These are phyloP conservation scores for Microctenopoma stevenorrisi DNA, from an alignment of 2,797 vertebrate species.

Conservation along the genomic window DNA sequence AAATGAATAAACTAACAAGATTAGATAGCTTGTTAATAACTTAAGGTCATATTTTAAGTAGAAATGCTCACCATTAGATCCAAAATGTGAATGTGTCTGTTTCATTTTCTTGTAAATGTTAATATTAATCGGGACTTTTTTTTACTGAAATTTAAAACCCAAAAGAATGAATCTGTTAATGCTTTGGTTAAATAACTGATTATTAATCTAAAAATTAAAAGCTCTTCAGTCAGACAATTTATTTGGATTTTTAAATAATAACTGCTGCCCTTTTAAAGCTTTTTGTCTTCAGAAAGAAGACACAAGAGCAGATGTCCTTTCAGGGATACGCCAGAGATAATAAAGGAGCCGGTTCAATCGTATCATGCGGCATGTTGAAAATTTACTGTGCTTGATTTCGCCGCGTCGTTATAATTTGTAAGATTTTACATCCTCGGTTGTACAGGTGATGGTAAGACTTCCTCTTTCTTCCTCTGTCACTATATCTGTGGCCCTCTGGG, in stretches of 20 bases:
- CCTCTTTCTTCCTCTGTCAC: constrained; percentile 14
- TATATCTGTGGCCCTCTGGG: constrained; percentile 30
- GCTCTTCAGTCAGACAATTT: no score
- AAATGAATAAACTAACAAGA: no score
- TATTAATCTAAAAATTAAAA: no score
- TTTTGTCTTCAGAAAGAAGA: neutral
- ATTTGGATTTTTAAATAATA: no score
- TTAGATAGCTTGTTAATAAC: no score
- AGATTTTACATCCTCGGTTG: neutral
- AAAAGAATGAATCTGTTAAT: neutral
- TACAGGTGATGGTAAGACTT: neutral
- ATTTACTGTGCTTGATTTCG: neutral
- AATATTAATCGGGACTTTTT: no score
- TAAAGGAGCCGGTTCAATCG: neutral
- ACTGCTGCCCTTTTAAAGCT: neutral
- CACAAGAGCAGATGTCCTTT: neutral
- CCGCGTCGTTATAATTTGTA: neutral
- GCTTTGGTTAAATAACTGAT: no score
- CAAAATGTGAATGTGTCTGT: no score
- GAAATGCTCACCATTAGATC: no score
- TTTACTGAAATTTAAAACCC: no score
- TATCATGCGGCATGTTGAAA: neutral
- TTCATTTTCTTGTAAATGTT: no score
- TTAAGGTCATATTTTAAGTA: no score
- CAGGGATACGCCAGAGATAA: neutral